phyloP scores from a whole-genome alignment of 2,888 invertebrate species.

The Linyphia triangularis region DNA sequence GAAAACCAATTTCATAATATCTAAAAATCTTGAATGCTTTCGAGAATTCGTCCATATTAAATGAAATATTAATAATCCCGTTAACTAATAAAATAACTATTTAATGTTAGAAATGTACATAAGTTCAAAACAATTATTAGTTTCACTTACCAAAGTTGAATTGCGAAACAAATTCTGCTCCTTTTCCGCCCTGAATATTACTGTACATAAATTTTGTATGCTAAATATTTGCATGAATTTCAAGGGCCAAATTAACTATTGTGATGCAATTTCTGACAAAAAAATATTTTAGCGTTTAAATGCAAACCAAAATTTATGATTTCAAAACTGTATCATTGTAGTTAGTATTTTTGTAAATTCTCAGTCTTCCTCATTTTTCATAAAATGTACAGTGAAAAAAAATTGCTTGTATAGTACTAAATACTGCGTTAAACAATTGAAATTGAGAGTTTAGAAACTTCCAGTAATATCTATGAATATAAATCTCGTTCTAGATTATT shows the following conservation, averaged over 20 bases:
- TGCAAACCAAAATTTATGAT: slow-evolving; percentile 7
- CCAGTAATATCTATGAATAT: background rate
- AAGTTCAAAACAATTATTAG: slow-evolving; percentile 9
- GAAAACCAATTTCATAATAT: slow-evolving; percentile 10
- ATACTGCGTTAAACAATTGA: background rate
- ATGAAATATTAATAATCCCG: slow-evolving; percentile 18
- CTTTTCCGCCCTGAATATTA: background rate
- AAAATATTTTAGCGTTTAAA: background rate
- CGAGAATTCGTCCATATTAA: slow-evolving; percentile 31
- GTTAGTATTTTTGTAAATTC: slow-evolving; percentile 7
- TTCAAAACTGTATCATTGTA: background rate
- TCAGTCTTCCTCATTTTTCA: background rate
- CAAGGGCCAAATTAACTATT: background rate
- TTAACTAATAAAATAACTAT: slow-evolving; percentile 36
- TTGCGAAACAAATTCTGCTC: background rate
- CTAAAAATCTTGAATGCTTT: slow-evolving; percentile 1
- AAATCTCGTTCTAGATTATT: background rate
- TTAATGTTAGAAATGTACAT: slow-evolving; percentile 15
- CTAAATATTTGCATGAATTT: background rate
- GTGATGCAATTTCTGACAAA: background rate
- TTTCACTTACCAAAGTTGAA: background rate
- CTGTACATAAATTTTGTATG: slow-evolving; percentile 5
- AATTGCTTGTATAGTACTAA: slow-evolving; percentile 4
- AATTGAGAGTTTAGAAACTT: background rate
- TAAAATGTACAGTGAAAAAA: slow-evolving; percentile 3